Evolutionary conservation across 2,888 invertebrate species (phyloP).

Genomic region (Buathra laborator): DNA sequence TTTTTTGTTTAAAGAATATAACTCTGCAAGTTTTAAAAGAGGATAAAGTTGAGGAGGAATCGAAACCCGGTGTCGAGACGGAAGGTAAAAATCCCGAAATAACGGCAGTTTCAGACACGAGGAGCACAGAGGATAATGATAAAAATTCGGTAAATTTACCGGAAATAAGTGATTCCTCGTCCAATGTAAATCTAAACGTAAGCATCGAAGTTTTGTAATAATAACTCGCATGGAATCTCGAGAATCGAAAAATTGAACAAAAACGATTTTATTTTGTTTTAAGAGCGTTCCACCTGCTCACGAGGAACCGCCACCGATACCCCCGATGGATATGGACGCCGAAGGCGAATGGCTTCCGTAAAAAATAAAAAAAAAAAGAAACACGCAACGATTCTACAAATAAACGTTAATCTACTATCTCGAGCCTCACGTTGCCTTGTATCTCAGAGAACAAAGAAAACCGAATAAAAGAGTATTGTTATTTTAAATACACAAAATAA

Average conservation of each 20-base stretch:
- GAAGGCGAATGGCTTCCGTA: slow-evolving; percentile 69
- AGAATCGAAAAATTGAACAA: not conserved
- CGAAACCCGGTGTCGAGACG: not conserved
- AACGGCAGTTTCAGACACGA: slow-evolving; percentile 4
- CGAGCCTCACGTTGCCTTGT: slow-evolving; percentile 30
- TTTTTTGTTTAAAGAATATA: slow-evolving; percentile 70
- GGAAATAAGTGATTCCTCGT: slow-evolving; percentile 31
- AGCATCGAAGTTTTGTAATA: not conserved
- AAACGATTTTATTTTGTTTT: slow-evolving; percentile 4
- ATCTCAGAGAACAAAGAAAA: slow-evolving; percentile 20
- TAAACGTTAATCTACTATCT: not conserved
- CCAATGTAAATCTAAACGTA: slow-evolving; percentile 20
- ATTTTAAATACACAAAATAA: slow-evolving; percentile 48
- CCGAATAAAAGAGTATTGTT: slow-evolving; percentile 45
- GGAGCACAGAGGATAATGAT: not conserved
- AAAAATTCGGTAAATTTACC: slow-evolving; percentile 39
- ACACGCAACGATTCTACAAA: slow-evolving; percentile 22
- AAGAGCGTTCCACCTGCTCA: slow-evolving; percentile 72
- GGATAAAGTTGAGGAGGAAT: slow-evolving; percentile 53
- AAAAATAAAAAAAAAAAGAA: slow-evolving; percentile 6
- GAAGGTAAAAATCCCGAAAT: slow-evolving; percentile 33
- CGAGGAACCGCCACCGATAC: slow-evolving; percentile 79
- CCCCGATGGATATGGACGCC: slow-evolving; percentile 74
- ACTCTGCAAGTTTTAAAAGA: slow-evolving; percentile 78
- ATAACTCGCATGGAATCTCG: not conserved